Percentiles rank a stretch among this genome's conserved stretches.
Conservation (phyloP, 2,797 vertebrate species). For the Schizothorax lantsangensis region DNA sequence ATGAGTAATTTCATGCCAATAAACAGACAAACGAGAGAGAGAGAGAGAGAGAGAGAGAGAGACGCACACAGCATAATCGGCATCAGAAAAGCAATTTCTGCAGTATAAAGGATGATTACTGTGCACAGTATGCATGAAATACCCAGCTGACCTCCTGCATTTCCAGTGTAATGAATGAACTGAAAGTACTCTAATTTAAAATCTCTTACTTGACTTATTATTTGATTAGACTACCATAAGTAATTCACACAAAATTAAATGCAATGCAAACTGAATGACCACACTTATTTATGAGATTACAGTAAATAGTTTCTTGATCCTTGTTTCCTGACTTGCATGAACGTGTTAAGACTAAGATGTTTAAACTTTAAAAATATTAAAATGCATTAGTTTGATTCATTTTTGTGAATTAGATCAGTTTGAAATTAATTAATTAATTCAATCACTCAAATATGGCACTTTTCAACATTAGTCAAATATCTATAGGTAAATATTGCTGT, state of each 20-base stretch:
- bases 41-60: neutral
- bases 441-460: neutral
- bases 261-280: neutral
- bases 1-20: conserved; percentile 12
- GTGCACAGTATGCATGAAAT: neutral
- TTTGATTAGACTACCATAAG: neutral
- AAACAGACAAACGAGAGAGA: neutral
- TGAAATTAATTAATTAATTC: neutral
- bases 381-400: neutral
- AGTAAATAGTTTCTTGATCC: neutral
- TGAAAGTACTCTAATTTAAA: neutral
- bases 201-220: neutral
- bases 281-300: neutral
- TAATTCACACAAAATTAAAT: neutral
- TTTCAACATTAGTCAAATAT: no score
- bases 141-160: neutral
- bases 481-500: no score
- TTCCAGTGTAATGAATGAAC: neutral
- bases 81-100: neutral
- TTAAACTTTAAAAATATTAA: neutral
- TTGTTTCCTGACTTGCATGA: neutral
- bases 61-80: neutral
- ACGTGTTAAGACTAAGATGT: neutral
- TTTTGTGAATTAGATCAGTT: neutral
- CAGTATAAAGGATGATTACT: neutral